Percentiles rank a stretch among this genome's conserved stretches.
Evolutionary conservation across 92 coral and sea anemone species (phyloP).

Genomic region (Siderastrea radians): DNA sequence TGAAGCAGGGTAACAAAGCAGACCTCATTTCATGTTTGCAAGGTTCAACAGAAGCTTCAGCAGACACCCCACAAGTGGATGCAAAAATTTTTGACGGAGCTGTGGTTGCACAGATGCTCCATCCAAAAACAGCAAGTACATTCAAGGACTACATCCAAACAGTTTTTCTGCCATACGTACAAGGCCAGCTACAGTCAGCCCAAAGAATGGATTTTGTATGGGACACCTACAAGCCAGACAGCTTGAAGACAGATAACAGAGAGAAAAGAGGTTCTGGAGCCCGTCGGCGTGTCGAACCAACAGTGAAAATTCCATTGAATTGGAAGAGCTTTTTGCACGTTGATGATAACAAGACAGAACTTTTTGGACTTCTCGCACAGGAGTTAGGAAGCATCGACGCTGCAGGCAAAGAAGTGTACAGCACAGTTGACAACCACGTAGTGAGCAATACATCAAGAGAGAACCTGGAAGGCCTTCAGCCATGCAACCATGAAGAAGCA

Average conservation of each 20-base stretch:
- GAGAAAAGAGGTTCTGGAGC: constrained; percentile 64
- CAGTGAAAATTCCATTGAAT: constrained; percentile 46
- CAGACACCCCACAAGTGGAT: constrained; percentile 43
- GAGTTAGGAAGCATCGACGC: constrained; percentile 22
- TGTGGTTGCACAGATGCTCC: constrained; percentile 58
- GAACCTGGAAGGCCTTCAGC: constrained; percentile 11
- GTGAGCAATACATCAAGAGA: constrained; percentile 10
- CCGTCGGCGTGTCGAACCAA: constrained; percentile 35
- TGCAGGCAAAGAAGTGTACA: constrained; percentile 55
- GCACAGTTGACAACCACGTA: constrained; percentile 38
- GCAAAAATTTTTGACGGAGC: constrained; percentile 50
- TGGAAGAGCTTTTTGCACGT: constrained; percentile 56
- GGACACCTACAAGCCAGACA: constrained; percentile 44
- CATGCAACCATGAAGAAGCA: constrained; percentile 47
- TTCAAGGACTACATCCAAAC: constrained; percentile 42
- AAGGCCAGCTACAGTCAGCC: constrained; percentile 33
- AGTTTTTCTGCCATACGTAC: constrained; percentile 50
- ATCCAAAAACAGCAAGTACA: constrained; percentile 44
- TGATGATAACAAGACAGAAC: constrained; percentile 24
- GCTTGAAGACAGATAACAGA: constrained; percentile 38
- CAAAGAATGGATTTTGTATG: constrained; percentile 47
- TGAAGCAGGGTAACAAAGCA: constrained; percentile 47
- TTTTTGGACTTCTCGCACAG: constrained; percentile 11
- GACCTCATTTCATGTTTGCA: constrained; percentile 43
- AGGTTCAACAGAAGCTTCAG: constrained; percentile 32